Base-by-base conservation (phyloP, 1,140 invertebrate genomes). In the Ganaspis sp. region DNA sequence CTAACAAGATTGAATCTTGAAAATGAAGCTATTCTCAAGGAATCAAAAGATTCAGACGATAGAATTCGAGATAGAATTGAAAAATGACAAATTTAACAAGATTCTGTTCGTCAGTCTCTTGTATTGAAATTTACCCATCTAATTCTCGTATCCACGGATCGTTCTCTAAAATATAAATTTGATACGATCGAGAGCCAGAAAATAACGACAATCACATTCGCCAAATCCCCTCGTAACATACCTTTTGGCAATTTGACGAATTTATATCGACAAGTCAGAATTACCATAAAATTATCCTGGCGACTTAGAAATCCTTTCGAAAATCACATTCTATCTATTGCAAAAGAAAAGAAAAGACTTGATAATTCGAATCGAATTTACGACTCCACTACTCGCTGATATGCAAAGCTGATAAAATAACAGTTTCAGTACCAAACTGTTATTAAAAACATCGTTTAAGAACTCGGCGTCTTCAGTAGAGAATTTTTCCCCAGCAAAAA, bases 151-250 rank as follows among this genome's bases (percentile, higher is more conserved):
- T 64, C 54, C 15, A 26, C 6, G 58, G 9, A 64, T 64, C 11
- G 26, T n/a, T n/a, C 29, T 64, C 9, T 8, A n/a, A 49, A 64
- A 64, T n/a, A n/a, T 64, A 29, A 64, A 64, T 64, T 64, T 29
- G 12, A 64, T 12, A 8, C n/a, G 15, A 49, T 49, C 45, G n/a
- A 49, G 17, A 17, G 45, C 8, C 11, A 12, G 42, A 45, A 49
- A 17, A 49, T 34, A 49, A 17, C n/a, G 2, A n/a, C n/a, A 29
- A 64, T 64, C 54, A 23, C n/a, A 29, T 29, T 64, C 54, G 15
- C 26, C 54, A 26, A 58, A 34, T 29, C n/a, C 12, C 29, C 15
- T 15, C 3, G 8, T n/a, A 29, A 12, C 15, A n/a, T 29, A 29
- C 9, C 23, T 64, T 64, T 29, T 15, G 23, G 15, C 54, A 29